Percentiles rank a stretch among this genome's conserved stretches.
Conservation (phyloP, 1,140 invertebrate genomes). For the Melanaphis sacchari region DNA sequence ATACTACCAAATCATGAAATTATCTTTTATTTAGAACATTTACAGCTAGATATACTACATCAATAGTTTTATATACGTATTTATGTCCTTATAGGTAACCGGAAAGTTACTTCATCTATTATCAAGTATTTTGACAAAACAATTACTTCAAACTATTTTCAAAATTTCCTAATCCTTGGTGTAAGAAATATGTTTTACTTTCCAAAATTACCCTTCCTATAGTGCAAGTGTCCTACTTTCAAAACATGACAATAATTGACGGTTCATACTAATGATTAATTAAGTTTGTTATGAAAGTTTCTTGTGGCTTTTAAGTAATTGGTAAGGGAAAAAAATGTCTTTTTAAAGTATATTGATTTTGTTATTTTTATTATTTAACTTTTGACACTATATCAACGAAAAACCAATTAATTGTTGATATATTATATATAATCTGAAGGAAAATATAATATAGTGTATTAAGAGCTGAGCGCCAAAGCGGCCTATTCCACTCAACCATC, state of each 20-base stretch:
- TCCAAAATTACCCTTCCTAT: not conserved
- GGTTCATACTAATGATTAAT: slow-evolving; percentile 18
- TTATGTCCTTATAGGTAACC: not conserved
- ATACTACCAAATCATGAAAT: not conserved
- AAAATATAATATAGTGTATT: no score
- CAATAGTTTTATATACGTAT: not conserved
- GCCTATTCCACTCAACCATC: no score
- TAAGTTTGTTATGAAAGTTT: slow-evolving; percentile 4
- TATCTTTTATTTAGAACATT: not conserved
- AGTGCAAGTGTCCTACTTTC: not conserved
- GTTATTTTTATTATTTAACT: not conserved
- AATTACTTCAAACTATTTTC: not conserved
- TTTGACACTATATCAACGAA: not conserved
- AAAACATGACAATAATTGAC: slow-evolving; percentile 14
- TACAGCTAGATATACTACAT: no score
- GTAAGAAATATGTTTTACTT: not conserved
- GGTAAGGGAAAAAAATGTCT: not conserved
- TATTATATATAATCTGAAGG: not conserved
- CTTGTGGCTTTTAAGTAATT: not conserved
- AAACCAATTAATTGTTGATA: not conserved
- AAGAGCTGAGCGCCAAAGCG: no score
- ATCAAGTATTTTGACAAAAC: not conserved
- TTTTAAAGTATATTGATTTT: not conserved
- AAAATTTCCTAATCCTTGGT: not conserved
- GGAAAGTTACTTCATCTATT: not conserved